Base-by-base conservation (phyloP, 2,888 invertebrate species). In the Chaitophorus viminalis region DNA sequence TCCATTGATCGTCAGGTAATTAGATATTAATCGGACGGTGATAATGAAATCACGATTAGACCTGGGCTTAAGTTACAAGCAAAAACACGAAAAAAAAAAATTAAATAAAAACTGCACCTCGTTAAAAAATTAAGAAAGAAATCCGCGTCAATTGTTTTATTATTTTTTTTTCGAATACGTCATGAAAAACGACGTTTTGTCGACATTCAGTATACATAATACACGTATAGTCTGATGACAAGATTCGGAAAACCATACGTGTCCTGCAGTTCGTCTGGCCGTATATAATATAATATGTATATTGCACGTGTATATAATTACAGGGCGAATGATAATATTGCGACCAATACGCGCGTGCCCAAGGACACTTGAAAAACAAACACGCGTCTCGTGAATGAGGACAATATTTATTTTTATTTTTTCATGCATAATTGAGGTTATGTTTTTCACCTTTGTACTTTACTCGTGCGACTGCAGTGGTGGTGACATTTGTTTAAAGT, bases 31-130 rank as follows among this genome's bases (percentile, higher is more conserved):
- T 85, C 84, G 68, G 84, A 77, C 31, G 9, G 77, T 68, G 84
- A 85, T 85, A 85, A 85, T 77, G 68, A 85, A 84, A 76, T 77
- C 31, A 84, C 68, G 84, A 84, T 77, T 77, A 77, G 39, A 77
- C 33, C 31, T 68, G 33, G 68, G 82, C 8, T 85, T 85, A 33
- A 31, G 68, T 85, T 85, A 85, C 84, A 46, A 8, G 31, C 14
- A 2, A 9, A 54, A 70, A 70, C n/a, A 29, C 18, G n/a, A 29
- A 39, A 75, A 76, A 82, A 25, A 81, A 68, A 52, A 83, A 65
- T n/a, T 1, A n/a, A 1, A 29, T 14, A 29, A 76, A 75, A 83
- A 83, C 54, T 18, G 46, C 75, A n/a, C 46, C 6, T n/a, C 6
- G 11, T 54, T 33, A 3, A 77, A 84, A 84, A 75, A 84, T 39